Base-by-base conservation (phyloP, 2,888 invertebrate species). In the Dynastes tityus region DNA sequence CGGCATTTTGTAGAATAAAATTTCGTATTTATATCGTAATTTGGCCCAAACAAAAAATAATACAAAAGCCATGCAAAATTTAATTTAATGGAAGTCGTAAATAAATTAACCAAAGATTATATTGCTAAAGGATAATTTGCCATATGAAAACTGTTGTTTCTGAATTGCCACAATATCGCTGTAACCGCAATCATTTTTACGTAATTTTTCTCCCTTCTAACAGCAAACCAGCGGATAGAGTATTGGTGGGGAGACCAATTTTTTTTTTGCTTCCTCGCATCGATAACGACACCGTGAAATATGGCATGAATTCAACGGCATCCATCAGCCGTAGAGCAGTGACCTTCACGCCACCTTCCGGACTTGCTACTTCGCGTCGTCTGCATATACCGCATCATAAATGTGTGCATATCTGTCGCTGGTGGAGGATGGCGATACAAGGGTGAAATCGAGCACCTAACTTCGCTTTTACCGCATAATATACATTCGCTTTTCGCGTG, bases 301-400 rank as follows among this genome's bases (percentile, higher is more conserved):
- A 77, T 77, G 70, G 61, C 68, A 45, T 71, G 37, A 77, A 71
- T 63, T 32, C 70, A 70, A 70, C 71, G 77, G 63, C 58, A 49
- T 67, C 45, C 11, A 27, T 61, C 61, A n/a, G n/a, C 29, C 8
- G 29, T 55, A 71, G 58, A 71, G 37, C 70, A 61, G 77, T 45
- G 77, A 63, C 77, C 77, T 77, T 40, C 65, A 49, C 55, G 71
- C 27, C 22, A 22, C 22, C 9, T 58, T 22, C 55, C 55, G 22
- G n/a, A 16, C 45, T 45, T 49, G 22, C 65, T 67, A n/a, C 40
- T 45, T 67, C 40, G 40, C 65, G 45, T 67, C 65, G 45, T 4
- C 22, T 67, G 16, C 45, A 67, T 16, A 40, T 9, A 67, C 65
- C 8, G 40, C 45, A 22, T 22, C 22, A 22, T 40, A 65, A 40